These are phyloP conservation scores for Pelecanoides urinatrix DNA, from an alignment of 2,113 vertebrate species.

Conservation along the genomic window DNA sequence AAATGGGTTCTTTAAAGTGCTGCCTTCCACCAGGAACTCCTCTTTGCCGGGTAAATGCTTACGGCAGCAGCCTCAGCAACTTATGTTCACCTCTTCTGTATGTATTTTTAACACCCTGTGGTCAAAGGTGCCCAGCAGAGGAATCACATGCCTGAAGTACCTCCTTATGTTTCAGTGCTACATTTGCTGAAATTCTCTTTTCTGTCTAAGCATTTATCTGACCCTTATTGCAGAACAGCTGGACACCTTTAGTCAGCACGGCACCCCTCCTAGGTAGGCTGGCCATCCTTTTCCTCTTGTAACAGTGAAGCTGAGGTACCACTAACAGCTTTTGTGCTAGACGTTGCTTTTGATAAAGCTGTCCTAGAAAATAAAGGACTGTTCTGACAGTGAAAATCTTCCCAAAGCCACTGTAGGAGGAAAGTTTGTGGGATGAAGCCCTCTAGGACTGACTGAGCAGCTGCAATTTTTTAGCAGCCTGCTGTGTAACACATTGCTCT, in stretches of 20 bases:
- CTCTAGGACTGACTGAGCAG: neutral
- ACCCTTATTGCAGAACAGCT: neutral
- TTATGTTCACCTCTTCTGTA: neutral
- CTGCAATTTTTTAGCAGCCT: neutral
- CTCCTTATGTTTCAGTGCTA: neutral
- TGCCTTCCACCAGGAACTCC: neutral
- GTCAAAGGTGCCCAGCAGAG: neutral
- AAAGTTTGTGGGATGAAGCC: neutral
- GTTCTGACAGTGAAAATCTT: neutral
- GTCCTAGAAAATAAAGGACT: neutral
- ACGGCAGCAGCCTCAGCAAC: neutral
- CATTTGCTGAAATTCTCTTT: neutral
- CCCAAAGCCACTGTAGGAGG: neutral
- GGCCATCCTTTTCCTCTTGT: neutral
- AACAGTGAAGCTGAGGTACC: neutral
- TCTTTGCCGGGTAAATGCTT: neutral
- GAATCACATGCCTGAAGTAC: neutral
- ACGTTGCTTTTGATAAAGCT: neutral
- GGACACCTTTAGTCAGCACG: neutral
- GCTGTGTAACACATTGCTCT: neutral
- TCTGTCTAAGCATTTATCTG: neutral
- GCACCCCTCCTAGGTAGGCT: neutral
- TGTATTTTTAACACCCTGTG: neutral
- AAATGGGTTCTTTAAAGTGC: neutral
- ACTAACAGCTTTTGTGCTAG: neutral